These are phyloP conservation scores for Hirudinaria manillensis DNA, from an alignment of 2,888 invertebrate species.

Conservation along the genomic window DNA sequence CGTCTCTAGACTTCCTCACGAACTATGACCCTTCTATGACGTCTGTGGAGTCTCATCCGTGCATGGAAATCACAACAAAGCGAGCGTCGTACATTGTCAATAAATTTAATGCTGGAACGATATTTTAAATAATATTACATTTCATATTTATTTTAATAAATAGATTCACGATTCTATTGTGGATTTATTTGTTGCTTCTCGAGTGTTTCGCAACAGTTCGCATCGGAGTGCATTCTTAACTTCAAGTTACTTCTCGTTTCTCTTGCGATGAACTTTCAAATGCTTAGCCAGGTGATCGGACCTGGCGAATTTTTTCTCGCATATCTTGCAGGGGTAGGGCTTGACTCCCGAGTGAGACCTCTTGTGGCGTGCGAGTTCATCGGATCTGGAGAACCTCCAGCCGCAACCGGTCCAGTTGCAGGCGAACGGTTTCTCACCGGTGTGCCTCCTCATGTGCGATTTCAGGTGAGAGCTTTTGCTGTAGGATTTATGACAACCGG, in stretches of 20 bases:
- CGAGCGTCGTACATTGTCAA: too few relatives aligned
- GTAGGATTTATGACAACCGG: conserved; percentile 81
- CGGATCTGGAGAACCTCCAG: conserved; percentile 89
- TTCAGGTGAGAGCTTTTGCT: conserved; percentile 95
- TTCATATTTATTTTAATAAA: too few relatives aligned
- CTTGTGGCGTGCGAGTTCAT: conserved; percentile 83
- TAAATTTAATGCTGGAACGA: too few relatives aligned
- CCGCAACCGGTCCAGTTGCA: conserved; percentile 68
- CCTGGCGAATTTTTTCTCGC: conserved; percentile 81
- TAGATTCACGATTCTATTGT: too few relatives aligned
- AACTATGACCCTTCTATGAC: too few relatives aligned
- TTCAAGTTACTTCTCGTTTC: conserved; percentile 30
- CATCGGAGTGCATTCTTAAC: too few relatives aligned
- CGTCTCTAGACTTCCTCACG: too few relatives aligned
- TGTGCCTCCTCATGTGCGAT: conserved; percentile 87
- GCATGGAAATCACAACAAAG: too few relatives aligned
- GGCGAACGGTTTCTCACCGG: conserved; percentile 62
- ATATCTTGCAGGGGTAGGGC: conserved; percentile 81
- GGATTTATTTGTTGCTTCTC: too few relatives aligned
- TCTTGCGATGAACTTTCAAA: conserved; percentile 60
- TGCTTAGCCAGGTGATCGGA: conserved; percentile 92
- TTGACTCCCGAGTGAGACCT: conserved; percentile 91
- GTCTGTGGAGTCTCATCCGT: too few relatives aligned
- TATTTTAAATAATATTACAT: too few relatives aligned
- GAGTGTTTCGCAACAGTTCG: too few relatives aligned